phyloP scores from a whole-genome alignment of 2,797 vertebrate genomes.

The Pseudochromis fuscus region DNA sequence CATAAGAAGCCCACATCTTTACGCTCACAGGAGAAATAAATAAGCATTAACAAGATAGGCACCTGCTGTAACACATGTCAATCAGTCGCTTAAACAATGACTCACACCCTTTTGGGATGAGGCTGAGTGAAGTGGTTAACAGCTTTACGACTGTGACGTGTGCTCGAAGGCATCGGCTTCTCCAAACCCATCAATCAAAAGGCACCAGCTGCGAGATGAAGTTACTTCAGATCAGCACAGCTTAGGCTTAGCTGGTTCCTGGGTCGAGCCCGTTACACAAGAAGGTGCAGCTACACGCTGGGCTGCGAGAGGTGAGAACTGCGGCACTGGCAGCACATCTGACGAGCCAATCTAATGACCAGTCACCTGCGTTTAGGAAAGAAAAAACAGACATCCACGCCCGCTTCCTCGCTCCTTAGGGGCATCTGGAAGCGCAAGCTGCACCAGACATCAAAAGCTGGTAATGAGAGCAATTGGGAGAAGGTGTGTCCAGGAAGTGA shows the following conservation, averaged over 20 bases:
- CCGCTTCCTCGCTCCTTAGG: constrained; percentile 80
- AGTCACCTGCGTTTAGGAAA: constrained; percentile 77
- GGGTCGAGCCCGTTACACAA: constrained; percentile 64
- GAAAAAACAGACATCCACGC: constrained; percentile 76
- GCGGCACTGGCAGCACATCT: constrained; percentile 79
- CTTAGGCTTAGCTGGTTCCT: constrained; percentile 59
- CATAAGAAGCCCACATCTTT: constrained; percentile 30
- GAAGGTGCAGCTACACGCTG: constrained; percentile 60
- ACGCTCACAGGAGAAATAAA: constrained; percentile 35
- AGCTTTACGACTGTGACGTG: constrained; percentile 79
- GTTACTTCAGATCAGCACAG: constrained; percentile 57
- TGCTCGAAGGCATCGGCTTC: constrained; percentile 73
- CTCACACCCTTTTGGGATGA: constrained; percentile 69
- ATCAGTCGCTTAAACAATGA: constrained; percentile 76
- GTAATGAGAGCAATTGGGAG: constrained; percentile 87
- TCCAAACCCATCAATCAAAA: constrained; percentile 71
- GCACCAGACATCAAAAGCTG: constrained; percentile 82
- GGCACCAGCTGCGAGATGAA: constrained; percentile 74
- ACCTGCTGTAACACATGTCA: constrained; percentile 74
- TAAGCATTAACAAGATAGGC: constrained; percentile 55
- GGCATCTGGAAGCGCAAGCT: constrained; percentile 83
- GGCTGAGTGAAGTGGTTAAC: constrained; percentile 70
- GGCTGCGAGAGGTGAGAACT: constrained; percentile 72
- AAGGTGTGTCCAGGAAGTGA: constrained; percentile 86
- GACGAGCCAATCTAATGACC: constrained; percentile 79